Percentiles rank a stretch among this genome's conserved stretches.
phyloP scores from a whole-genome alignment of 2,888 invertebrate genomes.

The Dynastes maya region DNA sequence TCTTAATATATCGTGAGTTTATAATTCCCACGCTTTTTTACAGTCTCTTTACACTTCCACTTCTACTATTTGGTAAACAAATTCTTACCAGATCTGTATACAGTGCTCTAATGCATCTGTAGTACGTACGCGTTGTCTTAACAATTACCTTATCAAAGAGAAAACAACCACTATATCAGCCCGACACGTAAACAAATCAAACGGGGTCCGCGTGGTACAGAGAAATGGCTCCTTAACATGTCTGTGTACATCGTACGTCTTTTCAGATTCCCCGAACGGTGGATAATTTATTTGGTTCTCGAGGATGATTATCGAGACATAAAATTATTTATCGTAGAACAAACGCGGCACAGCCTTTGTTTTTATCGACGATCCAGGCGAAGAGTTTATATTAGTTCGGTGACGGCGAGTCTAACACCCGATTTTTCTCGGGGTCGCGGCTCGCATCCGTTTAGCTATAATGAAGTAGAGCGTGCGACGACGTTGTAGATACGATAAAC shows the following conservation, averaged over 20 bases:
- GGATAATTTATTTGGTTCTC: slow-evolving; percentile 24
- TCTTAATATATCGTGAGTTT: too few relatives aligned
- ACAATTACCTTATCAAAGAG: slow-evolving; percentile 18
- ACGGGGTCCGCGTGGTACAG: neutral
- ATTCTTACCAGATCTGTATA: too few relatives aligned
- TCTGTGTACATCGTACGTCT: neutral
- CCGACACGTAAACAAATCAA: slow-evolving; percentile 11
- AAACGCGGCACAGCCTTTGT: neutral
- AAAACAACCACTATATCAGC: slow-evolving; percentile 14
- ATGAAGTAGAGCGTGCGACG: neutral
- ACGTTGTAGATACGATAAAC: slow-evolving; percentile 40
- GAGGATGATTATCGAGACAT: slow-evolving; percentile 18
- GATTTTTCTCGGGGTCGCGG: too few relatives aligned
- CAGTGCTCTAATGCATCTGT: too few relatives aligned
- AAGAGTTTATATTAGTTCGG: slow-evolving; percentile 10
- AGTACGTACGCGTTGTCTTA: neutral
- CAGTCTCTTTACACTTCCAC: too few relatives aligned
- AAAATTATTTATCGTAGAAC: slow-evolving; percentile 26
- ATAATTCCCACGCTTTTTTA: too few relatives aligned
- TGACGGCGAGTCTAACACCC: slow-evolving; percentile 8
- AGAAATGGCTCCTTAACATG: neutral
- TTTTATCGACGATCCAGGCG: slow-evolving; percentile 4
- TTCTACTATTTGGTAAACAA: too few relatives aligned
- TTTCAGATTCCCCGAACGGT: neutral
- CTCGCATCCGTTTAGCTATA: too few relatives aligned